Conservation (phyloP, 2,113 vertebrate genomes). For the Mesitornis unicolor region DNA sequence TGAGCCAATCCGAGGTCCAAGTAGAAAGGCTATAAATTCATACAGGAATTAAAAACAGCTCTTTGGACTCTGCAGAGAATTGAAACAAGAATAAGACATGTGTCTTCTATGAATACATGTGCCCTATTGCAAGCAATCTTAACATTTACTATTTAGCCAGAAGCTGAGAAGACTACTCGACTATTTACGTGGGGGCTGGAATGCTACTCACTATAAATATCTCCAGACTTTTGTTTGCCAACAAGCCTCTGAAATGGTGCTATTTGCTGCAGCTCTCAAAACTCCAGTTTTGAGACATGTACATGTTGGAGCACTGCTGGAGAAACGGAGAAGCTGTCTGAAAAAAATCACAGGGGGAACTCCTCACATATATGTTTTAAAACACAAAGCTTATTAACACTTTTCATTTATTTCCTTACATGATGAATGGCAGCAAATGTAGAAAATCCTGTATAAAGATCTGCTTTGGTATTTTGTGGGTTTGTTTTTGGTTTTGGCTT, state of each 20-base stretch:
- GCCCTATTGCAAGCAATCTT: background rate
- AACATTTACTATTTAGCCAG: background rate
- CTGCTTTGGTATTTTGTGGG: background rate
- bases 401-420: background rate
- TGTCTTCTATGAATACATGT: background rate
- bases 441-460: background rate
- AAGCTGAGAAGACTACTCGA: background rate
- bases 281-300: background rate
- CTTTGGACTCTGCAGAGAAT: background rate
- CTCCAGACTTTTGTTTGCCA: background rate
- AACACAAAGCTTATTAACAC: background rate
- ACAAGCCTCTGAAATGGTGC: background rate
- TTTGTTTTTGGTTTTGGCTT: background rate
- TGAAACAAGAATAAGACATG: background rate
- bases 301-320: background rate
- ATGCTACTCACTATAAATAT: conserved; percentile 12
- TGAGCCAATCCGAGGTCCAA: background rate
- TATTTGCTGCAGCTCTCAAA: background rate
- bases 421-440: background rate
- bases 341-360: background rate
- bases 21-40: conserved; percentile 19
- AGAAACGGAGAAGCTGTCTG: background rate
- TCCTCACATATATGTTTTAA: background rate
- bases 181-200: background rate
- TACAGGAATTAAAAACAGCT: background rate